Base-by-base conservation (phyloP, 2,888 invertebrate genomes). In the Eugnorisma glareosa region DNA sequence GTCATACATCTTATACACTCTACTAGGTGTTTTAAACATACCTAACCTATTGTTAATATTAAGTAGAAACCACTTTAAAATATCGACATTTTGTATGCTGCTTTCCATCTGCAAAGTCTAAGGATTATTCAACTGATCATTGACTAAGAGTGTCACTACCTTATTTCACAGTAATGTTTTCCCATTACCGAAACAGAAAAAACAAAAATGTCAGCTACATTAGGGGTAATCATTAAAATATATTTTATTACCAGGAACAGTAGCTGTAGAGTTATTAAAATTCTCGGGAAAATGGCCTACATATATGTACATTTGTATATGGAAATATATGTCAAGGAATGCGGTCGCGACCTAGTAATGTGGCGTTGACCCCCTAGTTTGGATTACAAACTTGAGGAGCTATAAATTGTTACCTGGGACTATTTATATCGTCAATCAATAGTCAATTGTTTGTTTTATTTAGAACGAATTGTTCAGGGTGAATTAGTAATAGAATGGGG, bases 311-410 rank as follows among this genome's bases (percentile, higher is more conserved):
- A 77, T 68, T 59, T 40, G 37, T 78, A n/a, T 51, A 79, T 63
- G 51, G 61, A 43, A 31, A 72, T 70, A 75, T 76, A 67, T 85
- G 76, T 75, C 69, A 79, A 83, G 77, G 84, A 87, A 83, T 72
- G 43, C 70, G 73, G 71, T 59, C 77, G 64, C 64, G 77, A 86
- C 88, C 88, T 45, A 88, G 68, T 82, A 73, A 61, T 18, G 71
- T 70, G 67, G 66, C 83, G 73, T 64, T 67, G 88, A 83, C 80
- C 87, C 87, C 72, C 77, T 66, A 37, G 61, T 75, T 78, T 45
- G 67, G 37, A 73, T 75, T 74, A 35, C 66, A 45, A 81, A 59
- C 76, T 75, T 77, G 67, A 78, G 59, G 48, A 73, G 59, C 79
- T 79, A 45, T 67, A 48, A 85, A 37, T 78, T 70, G 71, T 64